Percentiles rank a stretch among this genome's conserved stretches.
phyloP scores from a whole-genome alignment of 2,888 invertebrate species.

The Dastarcus helophoroides region DNA sequence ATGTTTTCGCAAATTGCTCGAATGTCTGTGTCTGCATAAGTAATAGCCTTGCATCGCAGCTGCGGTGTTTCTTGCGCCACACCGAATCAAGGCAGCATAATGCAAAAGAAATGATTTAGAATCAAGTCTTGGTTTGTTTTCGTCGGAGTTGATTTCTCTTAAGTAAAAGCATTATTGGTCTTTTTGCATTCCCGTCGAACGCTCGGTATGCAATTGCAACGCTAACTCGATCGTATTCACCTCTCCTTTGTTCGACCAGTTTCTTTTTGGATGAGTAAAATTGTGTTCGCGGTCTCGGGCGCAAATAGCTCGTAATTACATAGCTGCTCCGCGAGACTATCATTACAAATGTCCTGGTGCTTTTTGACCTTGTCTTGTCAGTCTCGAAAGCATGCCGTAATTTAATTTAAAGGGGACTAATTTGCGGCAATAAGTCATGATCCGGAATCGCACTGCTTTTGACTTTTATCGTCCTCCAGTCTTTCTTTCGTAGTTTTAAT shows the following conservation, averaged over 20 bases:
- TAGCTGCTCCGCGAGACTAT: constrained; percentile 12
- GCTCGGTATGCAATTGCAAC: constrained; percentile 7
- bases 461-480: constrained; percentile 1
- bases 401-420: constrained; percentile 18
- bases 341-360: constrained; percentile 16
- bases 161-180: no score
- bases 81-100: no score
- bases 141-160: no score
- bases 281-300: constrained; percentile 9
- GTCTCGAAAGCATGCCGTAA: constrained; percentile 14
- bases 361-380: constrained; percentile 17
- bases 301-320: constrained; percentile 13
- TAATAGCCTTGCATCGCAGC: no score
- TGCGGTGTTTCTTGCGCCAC: no score
- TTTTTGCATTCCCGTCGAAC: constrained; percentile 8
- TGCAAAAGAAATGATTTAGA: no score
- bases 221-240: constrained; percentile 7
- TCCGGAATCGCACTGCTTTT: constrained; percentile 4
- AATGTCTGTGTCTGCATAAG: no score
- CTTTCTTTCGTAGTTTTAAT: no score
- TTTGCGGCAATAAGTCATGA: constrained; percentile 17
- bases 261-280: constrained; percentile 6
- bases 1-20: no score
- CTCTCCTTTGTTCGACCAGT: constrained; percentile 4
- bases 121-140: no score